Evolutionary conservation across 2,797 vertebrate genomes (phyloP).

Genomic region (Acanthurus lineatus): DNA sequence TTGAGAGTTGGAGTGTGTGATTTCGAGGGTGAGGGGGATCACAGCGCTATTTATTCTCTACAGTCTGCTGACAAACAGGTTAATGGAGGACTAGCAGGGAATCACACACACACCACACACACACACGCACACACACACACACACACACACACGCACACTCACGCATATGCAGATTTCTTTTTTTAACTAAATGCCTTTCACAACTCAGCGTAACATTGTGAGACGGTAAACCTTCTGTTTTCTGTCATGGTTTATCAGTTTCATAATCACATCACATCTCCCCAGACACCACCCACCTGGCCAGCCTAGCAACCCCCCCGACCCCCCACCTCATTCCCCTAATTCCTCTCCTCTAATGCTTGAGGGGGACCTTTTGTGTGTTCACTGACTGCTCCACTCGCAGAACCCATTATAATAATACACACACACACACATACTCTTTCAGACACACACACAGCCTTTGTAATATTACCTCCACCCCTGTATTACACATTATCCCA

Average conservation of each 20-base stretch:
- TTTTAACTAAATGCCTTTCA: constrained; percentile 21
- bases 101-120: not conserved
- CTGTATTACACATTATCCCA: constrained; percentile 43
- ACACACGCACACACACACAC: not conserved
- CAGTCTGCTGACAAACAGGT: constrained; percentile 12
- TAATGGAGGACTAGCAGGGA: constrained; percentile 2
- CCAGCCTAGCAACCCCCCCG: constrained; percentile 29
- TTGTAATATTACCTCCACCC: constrained; percentile 29
- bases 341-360: constrained; percentile 14
- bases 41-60: not conserved
- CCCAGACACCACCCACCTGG: constrained; percentile 48
- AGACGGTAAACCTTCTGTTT: constrained; percentile 41
- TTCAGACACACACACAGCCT: not conserved
- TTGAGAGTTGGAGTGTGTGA: constrained; percentile 23
- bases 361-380: constrained; percentile 25
- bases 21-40: not conserved
- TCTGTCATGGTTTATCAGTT: constrained; percentile 51
- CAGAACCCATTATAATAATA: constrained; percentile 18
- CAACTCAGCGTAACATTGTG: constrained; percentile 3
- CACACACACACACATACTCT: not conserved
- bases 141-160: not conserved
- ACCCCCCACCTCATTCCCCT: not conserved
- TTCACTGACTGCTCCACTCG: constrained; percentile 41
- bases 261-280: constrained; percentile 55
- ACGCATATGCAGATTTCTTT: not conserved